These are phyloP conservation scores for Neogobius melanostomus DNA, from an alignment of 2,113 vertebrate species.

Conservation along the genomic window DNA sequence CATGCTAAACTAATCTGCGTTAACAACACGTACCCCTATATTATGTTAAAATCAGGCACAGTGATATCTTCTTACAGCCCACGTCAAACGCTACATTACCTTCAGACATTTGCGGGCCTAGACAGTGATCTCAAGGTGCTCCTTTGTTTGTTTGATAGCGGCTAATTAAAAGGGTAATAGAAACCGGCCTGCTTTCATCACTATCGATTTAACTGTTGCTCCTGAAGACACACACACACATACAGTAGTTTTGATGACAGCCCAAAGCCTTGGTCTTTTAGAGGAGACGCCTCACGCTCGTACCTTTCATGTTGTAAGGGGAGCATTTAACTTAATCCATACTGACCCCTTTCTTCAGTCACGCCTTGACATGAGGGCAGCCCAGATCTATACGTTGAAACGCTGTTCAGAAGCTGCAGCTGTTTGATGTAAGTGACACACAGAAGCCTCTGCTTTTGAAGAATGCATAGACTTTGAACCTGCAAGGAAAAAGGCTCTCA, in stretches of 20 bases:
- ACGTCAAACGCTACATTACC: neutral
- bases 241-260: slow-evolving; percentile 11
- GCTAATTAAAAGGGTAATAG: slow-evolving; percentile 76
- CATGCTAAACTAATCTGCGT: neutral
- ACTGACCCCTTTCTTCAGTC: slow-evolving; percentile 19
- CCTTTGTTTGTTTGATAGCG: slow-evolving; percentile 76
- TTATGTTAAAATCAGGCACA: no score
- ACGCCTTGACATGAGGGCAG: neutral
- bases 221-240: neutral
- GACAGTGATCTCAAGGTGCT: slow-evolving; percentile 63
- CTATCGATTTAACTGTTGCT: slow-evolving; percentile 58
- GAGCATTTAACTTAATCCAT: slow-evolving; percentile 58
- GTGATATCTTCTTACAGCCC: neutral
- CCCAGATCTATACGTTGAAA: slow-evolving; percentile 27
- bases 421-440: slow-evolving; percentile 45
- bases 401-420: slow-evolving; percentile 20
- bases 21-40: neutral
- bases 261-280: slow-evolving; percentile 43
- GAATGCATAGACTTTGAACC: neutral
- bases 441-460: slow-evolving; percentile 5
- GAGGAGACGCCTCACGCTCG: slow-evolving; percentile 53
- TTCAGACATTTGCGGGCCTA: neutral
- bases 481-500: neutral
- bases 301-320: slow-evolving; percentile 65
- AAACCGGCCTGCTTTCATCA: slow-evolving; percentile 63